Conservation (phyloP, 2,797 vertebrate genomes). For the Alcedo atthis region DNA sequence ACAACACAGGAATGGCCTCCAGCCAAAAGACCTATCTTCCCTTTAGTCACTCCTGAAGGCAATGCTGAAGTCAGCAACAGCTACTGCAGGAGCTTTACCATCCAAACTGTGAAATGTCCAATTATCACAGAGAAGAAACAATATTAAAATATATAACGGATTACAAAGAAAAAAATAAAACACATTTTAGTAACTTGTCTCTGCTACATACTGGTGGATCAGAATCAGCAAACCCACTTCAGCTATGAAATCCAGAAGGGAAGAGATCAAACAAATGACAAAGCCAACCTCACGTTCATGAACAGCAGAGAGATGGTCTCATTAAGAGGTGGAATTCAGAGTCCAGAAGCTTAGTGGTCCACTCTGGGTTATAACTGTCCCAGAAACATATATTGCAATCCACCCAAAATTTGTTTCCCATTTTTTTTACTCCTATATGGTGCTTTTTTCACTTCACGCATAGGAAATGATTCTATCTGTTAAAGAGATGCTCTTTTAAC, state of each 20-base stretch:
- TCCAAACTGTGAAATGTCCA: background rate
- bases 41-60: background rate
- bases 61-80: background rate
- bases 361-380: background rate
- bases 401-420: background rate
- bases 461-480: background rate
- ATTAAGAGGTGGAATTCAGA: background rate
- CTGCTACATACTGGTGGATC: background rate
- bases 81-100: background rate
- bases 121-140: background rate
- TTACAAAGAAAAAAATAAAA: background rate
- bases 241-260: background rate
- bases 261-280: background rate
- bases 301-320: background rate
- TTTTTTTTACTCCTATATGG: background rate
- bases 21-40: background rate
- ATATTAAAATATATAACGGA: background rate
- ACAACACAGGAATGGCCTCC: background rate
- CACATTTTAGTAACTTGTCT: background rate
- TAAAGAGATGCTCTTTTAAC: background rate
- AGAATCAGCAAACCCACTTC: background rate
- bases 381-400: background rate
- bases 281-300: background rate
- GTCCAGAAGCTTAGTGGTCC: background rate
- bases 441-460: background rate